Conservation (phyloP, 1,140 invertebrate genomes). For the Colletes latitarsis region DNA sequence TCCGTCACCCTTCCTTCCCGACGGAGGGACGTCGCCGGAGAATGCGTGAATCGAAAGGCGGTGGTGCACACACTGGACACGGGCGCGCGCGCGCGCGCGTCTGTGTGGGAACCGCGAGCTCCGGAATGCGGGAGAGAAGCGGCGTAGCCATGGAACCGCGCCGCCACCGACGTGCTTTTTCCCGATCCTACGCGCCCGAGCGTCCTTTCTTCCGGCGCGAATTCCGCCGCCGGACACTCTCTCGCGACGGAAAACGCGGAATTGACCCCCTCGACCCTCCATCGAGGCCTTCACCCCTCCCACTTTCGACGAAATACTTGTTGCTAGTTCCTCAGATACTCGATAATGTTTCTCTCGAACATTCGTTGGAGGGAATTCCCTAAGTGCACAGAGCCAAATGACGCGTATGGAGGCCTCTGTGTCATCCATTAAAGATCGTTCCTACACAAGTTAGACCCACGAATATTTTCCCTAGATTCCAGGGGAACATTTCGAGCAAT, state of each 20-base stretch:
- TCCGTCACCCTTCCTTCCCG: conserved; percentile 36
- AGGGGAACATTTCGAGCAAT: no score
- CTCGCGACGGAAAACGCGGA: conserved; percentile 17
- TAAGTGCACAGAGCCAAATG: no score
- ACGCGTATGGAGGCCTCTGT: no score
- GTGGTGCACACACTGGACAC: conserved; percentile 38
- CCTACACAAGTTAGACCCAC: no score
- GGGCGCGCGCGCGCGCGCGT: conserved; percentile 52
- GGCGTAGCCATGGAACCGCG: conserved; percentile 67
- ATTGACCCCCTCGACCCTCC: neutral
- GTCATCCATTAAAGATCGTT: no score
- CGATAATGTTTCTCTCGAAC: no score
- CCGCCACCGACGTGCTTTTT: conserved; percentile 50
- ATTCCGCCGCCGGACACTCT: neutral
- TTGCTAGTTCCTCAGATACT: no score
- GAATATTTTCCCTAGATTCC: no score
- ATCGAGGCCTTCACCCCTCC: no score
- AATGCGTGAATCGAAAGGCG: conserved; percentile 74
- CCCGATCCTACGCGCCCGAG: conserved; percentile 19
- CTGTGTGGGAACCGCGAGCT: conserved; percentile 69
- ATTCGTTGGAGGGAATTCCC: no score
- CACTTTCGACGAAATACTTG: no score
- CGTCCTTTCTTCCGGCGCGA: conserved; percentile 4
- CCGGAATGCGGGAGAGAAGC: conserved; percentile 69
- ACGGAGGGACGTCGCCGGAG: conserved; percentile 55